Conservation (phyloP, 2,113 vertebrate genomes). For the Collichthys lucidus region DNA sequence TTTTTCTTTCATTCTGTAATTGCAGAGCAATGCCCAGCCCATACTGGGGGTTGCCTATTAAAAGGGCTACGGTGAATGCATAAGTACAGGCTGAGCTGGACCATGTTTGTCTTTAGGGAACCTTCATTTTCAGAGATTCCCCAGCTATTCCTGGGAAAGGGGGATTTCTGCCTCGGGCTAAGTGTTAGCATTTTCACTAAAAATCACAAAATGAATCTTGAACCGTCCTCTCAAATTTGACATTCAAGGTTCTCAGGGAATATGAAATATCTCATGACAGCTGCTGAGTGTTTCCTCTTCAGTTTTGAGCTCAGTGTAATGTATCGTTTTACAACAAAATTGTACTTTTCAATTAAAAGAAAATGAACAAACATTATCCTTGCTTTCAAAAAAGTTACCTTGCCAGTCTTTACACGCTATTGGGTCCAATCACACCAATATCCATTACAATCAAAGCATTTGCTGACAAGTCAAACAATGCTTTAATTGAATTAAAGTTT, state of each 20-base stretch:
- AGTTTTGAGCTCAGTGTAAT: background rate
- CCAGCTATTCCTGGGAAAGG: slow-evolving; percentile 7
- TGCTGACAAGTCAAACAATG: background rate
- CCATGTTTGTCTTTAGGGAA: slow-evolving; percentile 16
- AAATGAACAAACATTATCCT: background rate
- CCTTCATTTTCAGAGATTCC: slow-evolving; percentile 25
- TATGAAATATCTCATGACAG: slow-evolving; percentile 23
- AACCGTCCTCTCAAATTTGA: slow-evolving; percentile 1
- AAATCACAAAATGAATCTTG: background rate
- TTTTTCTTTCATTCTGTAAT: slow-evolving; percentile 27
- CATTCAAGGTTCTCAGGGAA: slow-evolving; percentile 1
- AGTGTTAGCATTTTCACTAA: background rate
- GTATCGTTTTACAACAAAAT: background rate
- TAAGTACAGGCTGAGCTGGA: slow-evolving; percentile 18
- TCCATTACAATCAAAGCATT: background rate
- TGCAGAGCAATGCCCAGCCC: slow-evolving; percentile 24
- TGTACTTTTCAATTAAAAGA: background rate
- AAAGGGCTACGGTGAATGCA: slow-evolving; percentile 8
- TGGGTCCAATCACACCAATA: background rate
- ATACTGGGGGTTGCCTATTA: slow-evolving; percentile 34
- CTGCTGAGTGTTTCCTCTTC: background rate
- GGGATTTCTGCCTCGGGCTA: slow-evolving; percentile 30
- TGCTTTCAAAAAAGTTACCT: background rate
- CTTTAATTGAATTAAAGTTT: background rate
- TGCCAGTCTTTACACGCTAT: background rate